Evolutionary conservation across 2,888 invertebrate genomes (phyloP), one percentile per base, ranked within the genome.

Genomic region (Oxystoma pomonae): DNA sequence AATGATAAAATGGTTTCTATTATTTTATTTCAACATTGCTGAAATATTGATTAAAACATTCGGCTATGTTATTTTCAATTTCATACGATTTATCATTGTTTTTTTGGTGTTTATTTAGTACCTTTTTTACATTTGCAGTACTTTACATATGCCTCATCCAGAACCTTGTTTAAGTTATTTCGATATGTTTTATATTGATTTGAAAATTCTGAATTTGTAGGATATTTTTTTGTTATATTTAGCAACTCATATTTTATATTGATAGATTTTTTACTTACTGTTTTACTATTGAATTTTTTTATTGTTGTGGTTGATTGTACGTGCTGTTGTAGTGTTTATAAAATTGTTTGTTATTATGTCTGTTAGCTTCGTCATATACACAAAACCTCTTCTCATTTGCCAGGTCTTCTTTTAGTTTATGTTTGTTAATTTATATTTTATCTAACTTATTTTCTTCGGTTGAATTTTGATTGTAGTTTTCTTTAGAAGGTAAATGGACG

Each of bases 41-140:
- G n/a, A 12, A 57, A 17, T 57, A 57, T 57, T 17, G n/a, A 19
- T 57, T 57, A 57, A 57, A 57, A 57, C 21, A 22, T 57, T 57
- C 18, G 3, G 57, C 20, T 57, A 57, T 57, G 20, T 57, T 21
- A 20, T 19, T 57, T 57, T 57, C 18, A 12, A 57, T 57, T 57
- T 57, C 21, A 20, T 5, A 7, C 5, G 3, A 20, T 57, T 3
- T n/a, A 9, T 3, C 20, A 9, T 57, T 21, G 3, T 57, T 18
- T 3, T 5, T 57, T 57, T 57, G n/a, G 16, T 20, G 5, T 53
- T 53, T 53, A 20, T 57, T 57, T 9, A 57, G 57, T 7, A 20
- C n/a, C 7, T 57, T 57, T 57, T 57, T 57, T 57, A 57, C 57
- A n/a, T 57, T 57, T 57, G 9, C 18, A 18, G 18, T 57, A 57